These are phyloP conservation scores for Mobula birostris DNA, from an alignment of 2,113 vertebrate species.

Conservation along the genomic window DNA sequence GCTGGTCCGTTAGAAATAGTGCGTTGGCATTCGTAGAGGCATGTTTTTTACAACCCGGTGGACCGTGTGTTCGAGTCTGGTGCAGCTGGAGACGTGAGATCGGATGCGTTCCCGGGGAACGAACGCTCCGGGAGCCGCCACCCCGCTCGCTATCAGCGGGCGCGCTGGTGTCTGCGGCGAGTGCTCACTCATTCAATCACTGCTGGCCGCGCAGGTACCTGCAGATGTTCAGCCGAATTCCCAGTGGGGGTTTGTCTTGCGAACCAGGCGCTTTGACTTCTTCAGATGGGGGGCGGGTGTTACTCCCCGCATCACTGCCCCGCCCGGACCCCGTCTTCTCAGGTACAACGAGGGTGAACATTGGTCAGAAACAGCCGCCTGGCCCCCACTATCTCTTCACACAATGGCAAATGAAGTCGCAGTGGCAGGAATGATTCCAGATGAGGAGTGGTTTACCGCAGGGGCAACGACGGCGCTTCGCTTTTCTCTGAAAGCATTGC, in stretches of 20 bases:
- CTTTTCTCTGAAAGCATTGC: not conserved
- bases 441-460: not conserved
- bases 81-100: too few relatives aligned
- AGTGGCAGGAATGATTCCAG: not conserved
- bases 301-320: not conserved
- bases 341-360: not conserved
- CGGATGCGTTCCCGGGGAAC: too few relatives aligned
- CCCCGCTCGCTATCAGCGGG: too few relatives aligned
- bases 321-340: not conserved
- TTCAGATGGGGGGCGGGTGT: not conserved
- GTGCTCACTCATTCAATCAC: not conserved
- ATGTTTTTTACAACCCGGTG: not conserved
- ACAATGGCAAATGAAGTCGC: not conserved
- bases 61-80: not conserved
- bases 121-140: too few relatives aligned
- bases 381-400: too few relatives aligned
- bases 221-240: not conserved
- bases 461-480: too few relatives aligned
- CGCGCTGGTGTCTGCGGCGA: too few relatives aligned
- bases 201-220: not conserved
- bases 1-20: not conserved
- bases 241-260: not conserved
- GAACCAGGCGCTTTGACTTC: not conserved
- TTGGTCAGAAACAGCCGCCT: not conserved
- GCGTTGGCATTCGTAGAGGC: not conserved